phyloP scores from a whole-genome alignment of 2,113 vertebrate genomes.

The Ivindomyrus marchei region DNA sequence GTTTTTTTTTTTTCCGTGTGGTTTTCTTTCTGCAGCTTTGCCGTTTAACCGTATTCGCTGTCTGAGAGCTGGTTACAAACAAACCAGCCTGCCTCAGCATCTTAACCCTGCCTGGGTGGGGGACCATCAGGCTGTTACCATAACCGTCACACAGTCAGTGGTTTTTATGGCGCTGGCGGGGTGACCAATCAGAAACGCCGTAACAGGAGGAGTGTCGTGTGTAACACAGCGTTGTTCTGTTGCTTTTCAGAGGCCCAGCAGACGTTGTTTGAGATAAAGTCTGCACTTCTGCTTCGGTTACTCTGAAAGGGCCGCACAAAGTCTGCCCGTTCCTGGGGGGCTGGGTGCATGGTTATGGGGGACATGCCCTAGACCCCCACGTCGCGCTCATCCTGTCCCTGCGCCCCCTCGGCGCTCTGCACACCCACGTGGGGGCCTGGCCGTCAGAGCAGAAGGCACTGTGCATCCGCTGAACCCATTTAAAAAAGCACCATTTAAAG shows the following conservation, averaged over 20 bases:
- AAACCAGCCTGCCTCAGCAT: neutral
- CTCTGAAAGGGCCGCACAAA: slow-evolving; percentile 53
- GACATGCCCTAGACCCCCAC: slow-evolving; percentile 37
- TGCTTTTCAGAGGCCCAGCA: neutral
- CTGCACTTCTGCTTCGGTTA: slow-evolving; percentile 60
- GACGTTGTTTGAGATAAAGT: slow-evolving; percentile 47
- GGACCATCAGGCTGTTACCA: neutral
- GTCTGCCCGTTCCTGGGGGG: slow-evolving; percentile 47
- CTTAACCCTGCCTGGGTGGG: neutral
- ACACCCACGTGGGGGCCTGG: too few relatives aligned
- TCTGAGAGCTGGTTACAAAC: neutral
- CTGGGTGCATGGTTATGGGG: slow-evolving; percentile 27
- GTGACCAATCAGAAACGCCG: neutral
- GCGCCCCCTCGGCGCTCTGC: neutral
- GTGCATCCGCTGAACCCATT: neutral
- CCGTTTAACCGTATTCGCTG: neutral
- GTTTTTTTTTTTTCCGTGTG: neutral
- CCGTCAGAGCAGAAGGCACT: too few relatives aligned
- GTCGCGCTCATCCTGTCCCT: slow-evolving; percentile 10
- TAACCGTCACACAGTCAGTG: neutral
- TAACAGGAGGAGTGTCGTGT: neutral
- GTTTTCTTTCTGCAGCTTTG: neutral
- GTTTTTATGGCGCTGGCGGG: neutral
- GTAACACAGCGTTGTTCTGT: neutral
- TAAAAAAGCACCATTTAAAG: neutral